Percentiles rank a stretch among this genome's conserved stretches.
phyloP scores from a whole-genome alignment of 2,113 vertebrate species.

The Macheiramphus alcinus region DNA sequence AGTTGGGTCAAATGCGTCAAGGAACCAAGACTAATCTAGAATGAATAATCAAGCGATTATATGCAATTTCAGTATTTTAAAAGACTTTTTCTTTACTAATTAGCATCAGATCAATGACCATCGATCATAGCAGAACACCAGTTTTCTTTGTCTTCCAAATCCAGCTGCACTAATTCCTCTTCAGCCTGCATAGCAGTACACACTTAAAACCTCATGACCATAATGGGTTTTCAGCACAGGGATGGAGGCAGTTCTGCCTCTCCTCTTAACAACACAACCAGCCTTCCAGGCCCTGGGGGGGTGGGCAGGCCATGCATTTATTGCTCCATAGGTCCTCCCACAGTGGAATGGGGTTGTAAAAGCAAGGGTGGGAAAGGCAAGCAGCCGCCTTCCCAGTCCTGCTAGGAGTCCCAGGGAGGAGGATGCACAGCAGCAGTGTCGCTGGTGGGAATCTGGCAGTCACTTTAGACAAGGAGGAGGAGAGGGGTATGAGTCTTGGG shows the following conservation, averaged over 20 bases:
- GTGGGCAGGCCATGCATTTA: background rate
- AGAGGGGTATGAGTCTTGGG: background rate
- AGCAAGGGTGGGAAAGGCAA: background rate
- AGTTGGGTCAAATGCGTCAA: background rate
- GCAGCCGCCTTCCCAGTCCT: background rate
- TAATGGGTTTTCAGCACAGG: background rate
- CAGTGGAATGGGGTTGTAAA: background rate
- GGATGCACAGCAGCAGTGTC: background rate
- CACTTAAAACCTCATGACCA: background rate
- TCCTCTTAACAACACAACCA: background rate
- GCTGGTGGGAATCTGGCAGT: background rate
- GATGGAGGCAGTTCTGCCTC: background rate
- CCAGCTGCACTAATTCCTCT: slow-evolving; percentile 62
- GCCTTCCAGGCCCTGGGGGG: background rate
- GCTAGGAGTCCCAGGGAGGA: background rate
- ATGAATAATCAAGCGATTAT: slow-evolving; percentile 49
- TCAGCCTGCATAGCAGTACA: background rate
- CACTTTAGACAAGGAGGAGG: background rate
- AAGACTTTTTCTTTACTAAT: slow-evolving; percentile 54
- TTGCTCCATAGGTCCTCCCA: background rate
- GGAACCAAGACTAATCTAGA: background rate
- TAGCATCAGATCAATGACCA: slow-evolving; percentile 53
- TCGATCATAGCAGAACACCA: slow-evolving; percentile 54
- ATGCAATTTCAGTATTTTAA: slow-evolving; percentile 57
- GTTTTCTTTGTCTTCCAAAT: slow-evolving; percentile 71